phyloP scores from a whole-genome alignment of 2,113 vertebrate genomes.

The Megaceryle maxima region DNA sequence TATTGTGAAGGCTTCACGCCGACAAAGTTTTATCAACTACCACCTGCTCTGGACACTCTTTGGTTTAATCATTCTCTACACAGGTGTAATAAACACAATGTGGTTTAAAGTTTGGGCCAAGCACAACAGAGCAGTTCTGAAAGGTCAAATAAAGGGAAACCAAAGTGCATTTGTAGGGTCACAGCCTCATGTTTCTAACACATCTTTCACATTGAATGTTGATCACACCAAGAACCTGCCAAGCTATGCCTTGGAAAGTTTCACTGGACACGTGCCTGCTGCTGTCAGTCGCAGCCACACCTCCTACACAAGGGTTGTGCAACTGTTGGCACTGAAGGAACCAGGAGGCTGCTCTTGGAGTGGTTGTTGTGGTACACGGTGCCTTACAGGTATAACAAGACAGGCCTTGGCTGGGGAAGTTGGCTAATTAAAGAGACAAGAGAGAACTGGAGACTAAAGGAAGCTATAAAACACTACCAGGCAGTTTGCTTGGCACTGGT shows the following conservation, averaged over 20 bases:
- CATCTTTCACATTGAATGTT: background rate
- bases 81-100: background rate
- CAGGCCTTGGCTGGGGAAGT: accelerated
- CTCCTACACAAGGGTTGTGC: background rate
- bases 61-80: background rate
- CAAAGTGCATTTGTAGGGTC: background rate
- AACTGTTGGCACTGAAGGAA: accelerated
- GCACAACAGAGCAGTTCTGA: background rate
- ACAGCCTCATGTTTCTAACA: background rate
- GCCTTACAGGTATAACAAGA: background rate
- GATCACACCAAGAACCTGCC: background rate
- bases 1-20: background rate
- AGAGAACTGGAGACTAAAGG: background rate
- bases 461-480: background rate
- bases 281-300: background rate
- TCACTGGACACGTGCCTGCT: background rate
- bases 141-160: background rate
- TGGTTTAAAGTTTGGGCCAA: background rate
- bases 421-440: background rate
- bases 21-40: background rate
- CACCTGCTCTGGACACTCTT: background rate
- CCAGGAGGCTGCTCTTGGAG: background rate
- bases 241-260: background rate
- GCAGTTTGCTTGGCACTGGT: background rate
- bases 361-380: accelerated